Evolutionary conservation across 2,888 invertebrate genomes (phyloP).

Genomic region (Strigamia maritima): DNA sequence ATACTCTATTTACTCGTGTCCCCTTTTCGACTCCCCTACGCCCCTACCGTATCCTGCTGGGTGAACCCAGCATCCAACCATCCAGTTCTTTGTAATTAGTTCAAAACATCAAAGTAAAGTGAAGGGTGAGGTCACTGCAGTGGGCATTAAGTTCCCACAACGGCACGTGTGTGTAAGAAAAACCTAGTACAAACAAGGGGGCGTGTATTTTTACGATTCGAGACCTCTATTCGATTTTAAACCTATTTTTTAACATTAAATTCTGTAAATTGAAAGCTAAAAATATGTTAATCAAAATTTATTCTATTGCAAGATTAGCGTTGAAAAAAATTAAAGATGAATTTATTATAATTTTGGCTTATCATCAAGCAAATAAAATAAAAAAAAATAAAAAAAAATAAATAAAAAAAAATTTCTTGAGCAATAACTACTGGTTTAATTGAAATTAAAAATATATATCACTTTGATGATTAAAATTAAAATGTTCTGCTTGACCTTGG

Average conservation of each 20-base stretch:
- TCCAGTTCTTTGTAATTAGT: neutral
- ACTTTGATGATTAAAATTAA: neutral
- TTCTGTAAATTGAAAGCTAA: too few relatives aligned
- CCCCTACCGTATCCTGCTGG: neutral
- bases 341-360: too few relatives aligned
- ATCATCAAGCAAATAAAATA: too few relatives aligned
- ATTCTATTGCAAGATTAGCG: neutral
- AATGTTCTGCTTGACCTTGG: slow-evolving; percentile 39
- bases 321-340: too few relatives aligned
- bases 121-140: neutral
- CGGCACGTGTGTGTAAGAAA: too few relatives aligned
- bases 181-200: too few relatives aligned
- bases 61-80: neutral
- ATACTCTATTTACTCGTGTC: neutral
- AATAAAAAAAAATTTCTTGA: neutral
- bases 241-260: too few relatives aligned
- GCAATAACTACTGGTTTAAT: neutral
- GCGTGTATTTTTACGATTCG: too few relatives aligned
- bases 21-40: neutral
- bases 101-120: neutral
- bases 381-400: too few relatives aligned
- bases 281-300: too few relatives aligned
- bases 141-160: neutral
- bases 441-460: neutral
- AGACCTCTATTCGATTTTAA: too few relatives aligned